A percentile compares a stretch with the other conserved stretches of the same genome.
Conservation (phyloP, 1,140 invertebrate species). For the Doryteuthis pealeii region DNA sequence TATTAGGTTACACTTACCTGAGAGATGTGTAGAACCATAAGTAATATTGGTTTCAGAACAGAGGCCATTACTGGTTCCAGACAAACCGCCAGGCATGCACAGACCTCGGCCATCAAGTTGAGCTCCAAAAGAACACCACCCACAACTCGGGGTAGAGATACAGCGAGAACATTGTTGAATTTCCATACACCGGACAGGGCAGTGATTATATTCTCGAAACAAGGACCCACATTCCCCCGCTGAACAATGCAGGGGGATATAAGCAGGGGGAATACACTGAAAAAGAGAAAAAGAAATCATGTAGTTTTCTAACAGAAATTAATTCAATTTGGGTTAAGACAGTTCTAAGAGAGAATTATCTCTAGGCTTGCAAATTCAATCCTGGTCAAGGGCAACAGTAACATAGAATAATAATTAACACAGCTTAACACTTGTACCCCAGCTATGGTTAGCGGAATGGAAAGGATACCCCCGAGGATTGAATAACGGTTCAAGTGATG, state of each 20-base stretch:
- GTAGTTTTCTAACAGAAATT: too few species aligned
- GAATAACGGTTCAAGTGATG: too few species aligned
- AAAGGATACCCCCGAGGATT: too few species aligned
- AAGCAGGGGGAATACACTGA: slow-evolving; percentile 81
- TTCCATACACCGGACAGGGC: slow-evolving; percentile 76
- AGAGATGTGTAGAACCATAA: background rate
- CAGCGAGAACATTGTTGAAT: slow-evolving; percentile 86
- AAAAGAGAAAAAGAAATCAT: slow-evolving; percentile 39
- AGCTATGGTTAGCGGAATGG: background rate
- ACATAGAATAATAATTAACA: too few species aligned
- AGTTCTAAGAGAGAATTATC: too few species aligned
- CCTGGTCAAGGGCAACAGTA: too few species aligned
- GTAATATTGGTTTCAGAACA: slow-evolving; percentile 42
- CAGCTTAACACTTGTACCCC: too few species aligned
- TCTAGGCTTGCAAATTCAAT: too few species aligned
- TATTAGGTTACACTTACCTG: background rate
- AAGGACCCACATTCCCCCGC: slow-evolving; percentile 83
- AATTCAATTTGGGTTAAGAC: too few species aligned
- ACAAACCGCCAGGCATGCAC: slow-evolving; percentile 61
- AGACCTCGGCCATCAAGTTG: slow-evolving; percentile 59
- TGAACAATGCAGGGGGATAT: slow-evolving; percentile 81
- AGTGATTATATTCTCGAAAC: slow-evolving; percentile 71
- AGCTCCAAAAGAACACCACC: slow-evolving; percentile 63
- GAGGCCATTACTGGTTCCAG: slow-evolving; percentile 50
- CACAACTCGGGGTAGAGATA: slow-evolving; percentile 80